phyloP scores from a whole-genome alignment of 1,140 invertebrate species.

The Camponotus pennsylvanicus region DNA sequence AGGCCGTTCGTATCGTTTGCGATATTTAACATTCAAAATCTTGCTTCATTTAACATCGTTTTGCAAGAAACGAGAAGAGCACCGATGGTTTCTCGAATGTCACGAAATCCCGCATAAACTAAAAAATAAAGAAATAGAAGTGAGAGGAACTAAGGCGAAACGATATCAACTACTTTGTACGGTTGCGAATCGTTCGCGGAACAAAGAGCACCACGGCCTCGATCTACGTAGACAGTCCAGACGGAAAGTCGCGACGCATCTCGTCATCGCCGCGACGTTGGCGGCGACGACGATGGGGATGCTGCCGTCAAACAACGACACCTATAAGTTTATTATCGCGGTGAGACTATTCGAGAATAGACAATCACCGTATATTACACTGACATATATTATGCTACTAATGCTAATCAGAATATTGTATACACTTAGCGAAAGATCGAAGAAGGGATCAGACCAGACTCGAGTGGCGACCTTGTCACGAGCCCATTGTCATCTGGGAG shows the following conservation, averaged over 20 bases:
- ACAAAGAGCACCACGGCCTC: conserved; percentile 75
- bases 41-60: background rate
- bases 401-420: conserved; percentile 70
- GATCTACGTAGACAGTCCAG: conserved; percentile 71
- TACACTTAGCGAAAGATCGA: conserved; percentile 67
- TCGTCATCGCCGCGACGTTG: conserved; percentile 67
- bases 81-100: conserved; percentile 18
- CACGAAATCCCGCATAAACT: conserved; percentile 12
- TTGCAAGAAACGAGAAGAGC: conserved; percentile 8
- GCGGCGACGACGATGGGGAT: conserved; percentile 76
- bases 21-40: background rate
- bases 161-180: conserved; percentile 63
- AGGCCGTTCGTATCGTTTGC: background rate
- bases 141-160: conserved; percentile 40
- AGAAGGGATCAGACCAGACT: conserved; percentile 65
- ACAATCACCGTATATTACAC: conserved; percentile 71
- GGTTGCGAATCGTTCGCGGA: conserved; percentile 67
- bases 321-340: conserved; percentile 77
- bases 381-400: conserved; percentile 69
- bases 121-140: background rate
- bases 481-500: conserved; percentile 85
- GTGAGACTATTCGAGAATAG: conserved; percentile 70
- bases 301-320: conserved; percentile 76
- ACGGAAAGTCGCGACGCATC: conserved; percentile 64
- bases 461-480: conserved; percentile 59